Conservation (phyloP, 2,888 invertebrate species). For the Drosophila yooni region DNA sequence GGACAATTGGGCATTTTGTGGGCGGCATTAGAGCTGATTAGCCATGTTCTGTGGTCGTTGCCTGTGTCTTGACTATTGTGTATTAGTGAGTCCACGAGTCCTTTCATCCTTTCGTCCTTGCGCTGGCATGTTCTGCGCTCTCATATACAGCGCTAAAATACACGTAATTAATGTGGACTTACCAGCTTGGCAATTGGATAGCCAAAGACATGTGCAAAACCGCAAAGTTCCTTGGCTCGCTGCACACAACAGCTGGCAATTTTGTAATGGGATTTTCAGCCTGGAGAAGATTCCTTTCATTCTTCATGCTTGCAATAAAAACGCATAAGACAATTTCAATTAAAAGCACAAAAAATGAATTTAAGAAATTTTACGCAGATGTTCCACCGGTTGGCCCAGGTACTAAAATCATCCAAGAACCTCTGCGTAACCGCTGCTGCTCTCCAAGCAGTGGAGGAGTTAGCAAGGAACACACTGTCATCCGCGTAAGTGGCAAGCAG, state of each 20-base stretch:
- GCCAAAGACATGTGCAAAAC: slow-evolving; percentile 43
- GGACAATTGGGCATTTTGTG: background rate
- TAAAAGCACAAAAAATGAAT: too few species aligned
- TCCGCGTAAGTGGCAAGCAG: too few species aligned
- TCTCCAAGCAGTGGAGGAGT: too few species aligned
- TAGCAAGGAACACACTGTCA: too few species aligned
- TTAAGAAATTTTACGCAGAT: too few species aligned
- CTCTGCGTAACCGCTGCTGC: too few species aligned
- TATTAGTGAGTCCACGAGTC: slow-evolving; percentile 5
- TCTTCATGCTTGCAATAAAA: background rate
- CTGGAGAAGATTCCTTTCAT: background rate
- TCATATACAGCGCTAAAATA: slow-evolving; percentile 33
- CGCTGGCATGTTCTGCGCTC: background rate
- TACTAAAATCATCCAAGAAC: too few species aligned
- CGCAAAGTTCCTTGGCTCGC: slow-evolving; percentile 8
- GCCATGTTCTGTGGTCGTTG: slow-evolving; percentile 31
- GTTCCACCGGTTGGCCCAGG: too few species aligned
- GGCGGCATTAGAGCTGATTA: slow-evolving; percentile 55
- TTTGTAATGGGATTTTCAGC: background rate
- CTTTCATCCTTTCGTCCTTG: background rate
- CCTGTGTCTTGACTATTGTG: slow-evolving; percentile 38
- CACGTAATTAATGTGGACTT: slow-evolving; percentile 69
- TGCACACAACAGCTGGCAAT: slow-evolving; percentile 24
- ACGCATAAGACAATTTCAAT: background rate
- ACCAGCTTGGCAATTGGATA: slow-evolving; percentile 46